These are phyloP conservation scores for Brienomyrus longianalis DNA, from an alignment of 2,113 vertebrate genomes.

Conservation along the genomic window DNA sequence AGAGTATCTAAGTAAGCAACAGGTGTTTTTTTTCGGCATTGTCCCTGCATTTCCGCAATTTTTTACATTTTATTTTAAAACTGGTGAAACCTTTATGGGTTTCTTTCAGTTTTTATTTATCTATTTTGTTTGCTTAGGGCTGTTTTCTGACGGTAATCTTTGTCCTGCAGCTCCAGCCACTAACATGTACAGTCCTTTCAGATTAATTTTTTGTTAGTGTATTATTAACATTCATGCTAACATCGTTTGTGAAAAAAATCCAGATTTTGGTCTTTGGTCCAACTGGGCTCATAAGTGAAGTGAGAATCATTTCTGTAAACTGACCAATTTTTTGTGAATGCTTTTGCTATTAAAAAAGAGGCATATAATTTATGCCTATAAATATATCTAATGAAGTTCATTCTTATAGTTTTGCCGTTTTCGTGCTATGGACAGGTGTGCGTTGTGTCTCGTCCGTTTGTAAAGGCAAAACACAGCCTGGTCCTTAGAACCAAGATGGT, in stretches of 20 bases:
- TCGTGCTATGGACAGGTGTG: neutral
- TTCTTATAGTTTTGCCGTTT: neutral
- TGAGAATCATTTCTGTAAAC: neutral
- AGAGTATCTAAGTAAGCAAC: neutral
- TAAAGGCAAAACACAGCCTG: neutral
- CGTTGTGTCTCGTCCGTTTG: neutral
- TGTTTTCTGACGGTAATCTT: neutral
- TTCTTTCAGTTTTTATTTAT: neutral
- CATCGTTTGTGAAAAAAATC: neutral
- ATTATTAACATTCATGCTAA: neutral
- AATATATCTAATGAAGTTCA: neutral
- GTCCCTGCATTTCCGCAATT: neutral
- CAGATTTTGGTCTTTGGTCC: neutral
- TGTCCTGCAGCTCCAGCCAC: neutral
- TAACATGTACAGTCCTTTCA: neutral
- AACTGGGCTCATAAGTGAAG: neutral
- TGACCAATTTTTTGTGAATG: neutral
- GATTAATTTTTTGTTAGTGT: neutral
- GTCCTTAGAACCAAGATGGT: neutral
- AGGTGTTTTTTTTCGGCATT: neutral
- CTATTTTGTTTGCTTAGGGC: neutral
- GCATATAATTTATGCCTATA: neutral
- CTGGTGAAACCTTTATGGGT: neutral
- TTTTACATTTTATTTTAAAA: neutral
- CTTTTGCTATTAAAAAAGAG: neutral